Evolutionary conservation across 1,140 invertebrate genomes (phyloP).

Genomic region (Ridgeia piscesae): DNA sequence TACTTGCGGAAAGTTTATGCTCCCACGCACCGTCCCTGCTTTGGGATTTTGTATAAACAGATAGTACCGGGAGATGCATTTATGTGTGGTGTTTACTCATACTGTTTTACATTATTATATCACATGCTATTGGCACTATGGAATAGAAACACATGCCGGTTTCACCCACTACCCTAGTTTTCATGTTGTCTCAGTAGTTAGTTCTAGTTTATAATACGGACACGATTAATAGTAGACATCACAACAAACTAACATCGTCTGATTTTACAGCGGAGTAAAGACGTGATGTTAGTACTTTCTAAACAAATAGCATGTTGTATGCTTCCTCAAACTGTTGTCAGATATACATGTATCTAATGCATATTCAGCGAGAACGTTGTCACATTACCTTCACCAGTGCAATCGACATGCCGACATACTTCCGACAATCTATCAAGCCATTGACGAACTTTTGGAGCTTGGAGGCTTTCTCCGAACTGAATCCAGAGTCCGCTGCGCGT

Average conservation of each 20-base stretch:
- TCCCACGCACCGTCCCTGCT: too few relatives aligned
- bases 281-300: background rate
- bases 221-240: too few relatives aligned
- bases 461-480: background rate
- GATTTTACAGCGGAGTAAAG: background rate
- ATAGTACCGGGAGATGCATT: too few relatives aligned
- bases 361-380: background rate
- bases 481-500: background rate
- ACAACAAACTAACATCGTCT: background rate
- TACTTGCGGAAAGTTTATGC: too few relatives aligned
- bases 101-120: too few relatives aligned
- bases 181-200: too few relatives aligned
- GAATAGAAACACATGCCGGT: too few relatives aligned
- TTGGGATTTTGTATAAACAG: too few relatives aligned
- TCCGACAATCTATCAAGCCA: background rate
- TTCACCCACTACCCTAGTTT: too few relatives aligned
- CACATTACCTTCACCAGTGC: background rate
- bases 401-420: slow-evolving; percentile 2
- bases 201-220: too few relatives aligned
- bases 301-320: background rate
- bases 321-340: background rate
- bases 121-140: too few relatives aligned
- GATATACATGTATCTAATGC: background rate
- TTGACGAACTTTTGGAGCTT: background rate
- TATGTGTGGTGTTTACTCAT: too few relatives aligned